These are phyloP conservation scores for Drosophila macrothrix DNA, from an alignment of 2,888 invertebrate species.

Conservation along the genomic window DNA sequence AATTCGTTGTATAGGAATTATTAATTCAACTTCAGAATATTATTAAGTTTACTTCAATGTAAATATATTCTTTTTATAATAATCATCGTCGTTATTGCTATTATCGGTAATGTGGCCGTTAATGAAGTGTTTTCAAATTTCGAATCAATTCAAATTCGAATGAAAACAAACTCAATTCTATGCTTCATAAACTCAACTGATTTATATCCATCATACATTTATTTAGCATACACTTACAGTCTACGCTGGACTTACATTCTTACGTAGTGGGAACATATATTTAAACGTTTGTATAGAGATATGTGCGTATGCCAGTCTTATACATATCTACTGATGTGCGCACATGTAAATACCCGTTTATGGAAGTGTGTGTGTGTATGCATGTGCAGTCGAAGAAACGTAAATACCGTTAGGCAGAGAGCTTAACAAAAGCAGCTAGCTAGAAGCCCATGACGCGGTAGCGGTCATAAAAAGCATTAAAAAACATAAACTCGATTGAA, in stretches of 20 bases:
- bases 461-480: constrained; percentile 40
- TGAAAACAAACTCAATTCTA: not conserved
- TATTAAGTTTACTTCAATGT: too few species aligned
- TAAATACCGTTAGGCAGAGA: constrained; percentile 37
- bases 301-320: not conserved
- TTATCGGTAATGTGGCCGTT: constrained; percentile 10
- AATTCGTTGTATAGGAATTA: not conserved
- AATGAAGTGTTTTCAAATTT: constrained; percentile 49
- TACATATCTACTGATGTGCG: not conserved
- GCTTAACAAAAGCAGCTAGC: constrained; percentile 31
- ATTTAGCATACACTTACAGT: not conserved
- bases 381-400: constrained; percentile 29
- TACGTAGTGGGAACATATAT: not conserved
- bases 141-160: constrained; percentile 44
- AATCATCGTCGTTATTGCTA: not conserved
- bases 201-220: not conserved
- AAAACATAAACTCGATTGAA: constrained; percentile 65
- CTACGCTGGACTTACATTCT: not conserved
- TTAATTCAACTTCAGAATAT: not conserved
- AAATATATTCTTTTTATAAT: not conserved
- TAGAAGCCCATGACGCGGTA: constrained; percentile 52
- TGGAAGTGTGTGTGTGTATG: not conserved
- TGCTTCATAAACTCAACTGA: not conserved
- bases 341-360: not conserved
- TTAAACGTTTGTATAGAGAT: not conserved